A percentile compares a stretch with the other conserved stretches of the same genome.
Conservation (phyloP, 92 coral and sea anemone genomes). For the Palythoa caribaeorum region DNA sequence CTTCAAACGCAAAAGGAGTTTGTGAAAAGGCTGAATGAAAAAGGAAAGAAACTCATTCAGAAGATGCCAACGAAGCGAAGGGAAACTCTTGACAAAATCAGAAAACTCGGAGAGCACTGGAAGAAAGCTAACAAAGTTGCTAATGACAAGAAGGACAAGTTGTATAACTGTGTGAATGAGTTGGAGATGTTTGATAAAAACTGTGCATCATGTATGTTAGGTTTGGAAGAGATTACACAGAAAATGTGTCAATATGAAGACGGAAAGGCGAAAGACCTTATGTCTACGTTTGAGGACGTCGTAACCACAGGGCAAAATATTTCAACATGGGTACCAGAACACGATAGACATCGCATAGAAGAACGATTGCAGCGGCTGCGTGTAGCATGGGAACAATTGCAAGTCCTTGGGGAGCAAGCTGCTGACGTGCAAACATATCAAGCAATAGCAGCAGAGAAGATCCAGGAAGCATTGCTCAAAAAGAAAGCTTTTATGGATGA, state of each 20-base stretch:
- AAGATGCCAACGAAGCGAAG: conserved; percentile 69
- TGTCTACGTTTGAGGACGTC: conserved; percentile 68
- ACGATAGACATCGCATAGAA: conserved; percentile 61
- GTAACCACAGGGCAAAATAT: conserved; percentile 74
- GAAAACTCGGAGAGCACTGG: conserved; percentile 78
- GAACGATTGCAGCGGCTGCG: conserved; percentile 78
- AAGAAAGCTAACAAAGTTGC: conserved; percentile 72
- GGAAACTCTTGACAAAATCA: conserved; percentile 70
- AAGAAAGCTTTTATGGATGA: conserved; percentile 65
- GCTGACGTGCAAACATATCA: conserved; percentile 63
- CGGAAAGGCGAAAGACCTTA: conserved; percentile 31
- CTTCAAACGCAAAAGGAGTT: conserved; percentile 88
- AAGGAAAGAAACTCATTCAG: conserved; percentile 71
- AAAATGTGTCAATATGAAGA: conserved; percentile 14
- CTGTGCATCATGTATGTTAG: conserved; percentile 72
- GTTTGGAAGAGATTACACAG: conserved; percentile 36
- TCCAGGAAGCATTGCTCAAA: conserved; percentile 34
- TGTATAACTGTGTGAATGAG: conserved; percentile 57
- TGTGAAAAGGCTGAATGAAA: conserved; percentile 79
- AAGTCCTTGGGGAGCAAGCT: conserved; percentile 72
- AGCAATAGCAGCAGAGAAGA: conserved; percentile 57
- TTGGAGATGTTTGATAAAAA: conserved; percentile 75
- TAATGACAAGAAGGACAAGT: conserved; percentile 71
- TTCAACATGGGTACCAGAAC: conserved; percentile 64
- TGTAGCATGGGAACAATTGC: conserved; percentile 76